Evolutionary conservation across 2,113 vertebrate species (phyloP).

Genomic region (Nestor notabilis): DNA sequence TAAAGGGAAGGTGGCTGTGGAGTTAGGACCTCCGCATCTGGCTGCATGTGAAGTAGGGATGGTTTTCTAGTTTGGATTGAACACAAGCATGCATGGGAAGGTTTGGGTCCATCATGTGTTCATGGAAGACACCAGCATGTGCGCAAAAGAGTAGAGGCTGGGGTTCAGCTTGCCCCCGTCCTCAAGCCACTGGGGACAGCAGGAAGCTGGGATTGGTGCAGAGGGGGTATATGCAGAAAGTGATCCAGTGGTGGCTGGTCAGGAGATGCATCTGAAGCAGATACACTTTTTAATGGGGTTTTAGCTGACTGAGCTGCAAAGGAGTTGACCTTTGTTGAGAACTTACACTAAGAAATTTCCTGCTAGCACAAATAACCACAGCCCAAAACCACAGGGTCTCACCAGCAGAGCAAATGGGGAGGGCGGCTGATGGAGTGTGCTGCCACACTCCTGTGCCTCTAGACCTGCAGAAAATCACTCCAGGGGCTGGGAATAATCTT

Average conservation of each 20-base stretch:
- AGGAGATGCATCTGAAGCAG: neutral
- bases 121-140: neutral
- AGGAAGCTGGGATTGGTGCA: neutral
- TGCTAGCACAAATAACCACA: neutral
- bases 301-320: neutral
- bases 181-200: neutral
- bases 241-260: accelerated
- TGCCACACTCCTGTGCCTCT: neutral
- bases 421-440: neutral
- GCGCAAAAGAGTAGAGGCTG: neutral
- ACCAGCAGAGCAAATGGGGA: neutral
- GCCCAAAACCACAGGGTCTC: neutral
- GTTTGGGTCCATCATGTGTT: neutral
- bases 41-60: neutral
- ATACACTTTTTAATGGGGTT: neutral
- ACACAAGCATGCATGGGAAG: neutral
- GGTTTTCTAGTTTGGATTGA: neutral
- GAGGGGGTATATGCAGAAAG: neutral
- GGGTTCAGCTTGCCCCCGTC: neutral
- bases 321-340: neutral
- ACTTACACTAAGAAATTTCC: neutral
- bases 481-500: neutral
- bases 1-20: neutral
- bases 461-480: neutral
- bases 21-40: neutral